Conservation (phyloP, 2,888 invertebrate genomes). For the Thecocarcelia acutangulata region DNA sequence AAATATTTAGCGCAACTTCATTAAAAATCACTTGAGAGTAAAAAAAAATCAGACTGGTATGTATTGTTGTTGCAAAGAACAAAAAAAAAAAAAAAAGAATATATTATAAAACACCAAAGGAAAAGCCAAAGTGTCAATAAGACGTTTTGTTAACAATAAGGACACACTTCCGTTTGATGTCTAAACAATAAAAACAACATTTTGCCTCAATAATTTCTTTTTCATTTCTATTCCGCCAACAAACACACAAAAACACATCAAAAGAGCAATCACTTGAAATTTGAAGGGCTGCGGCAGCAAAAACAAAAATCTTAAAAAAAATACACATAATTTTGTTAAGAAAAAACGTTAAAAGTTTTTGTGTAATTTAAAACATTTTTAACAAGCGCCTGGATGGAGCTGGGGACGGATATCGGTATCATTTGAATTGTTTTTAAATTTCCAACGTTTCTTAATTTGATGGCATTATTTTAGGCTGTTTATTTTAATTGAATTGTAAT, state of each 20-base stretch:
- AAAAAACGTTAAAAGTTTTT: neutral
- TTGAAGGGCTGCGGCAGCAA: slow-evolving; percentile 32
- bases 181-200: slow-evolving; percentile 67
- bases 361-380: slow-evolving; percentile 58
- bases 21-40: slow-evolving; percentile 59
- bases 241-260: slow-evolving; percentile 36
- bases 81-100: neutral
- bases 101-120: slow-evolving; percentile 44
- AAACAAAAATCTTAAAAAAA: slow-evolving; percentile 30
- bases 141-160: slow-evolving; percentile 67
- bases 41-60: slow-evolving; percentile 18
- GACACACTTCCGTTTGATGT: slow-evolving; percentile 71
- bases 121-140: slow-evolving; percentile 69
- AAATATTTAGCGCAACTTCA: slow-evolving; percentile 53
- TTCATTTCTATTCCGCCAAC: neutral
- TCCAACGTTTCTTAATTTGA: slow-evolving; percentile 36
- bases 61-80: slow-evolving; percentile 11
- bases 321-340: slow-evolving; percentile 2
- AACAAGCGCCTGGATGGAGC: too few species aligned
- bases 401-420: slow-evolving; percentile 61
- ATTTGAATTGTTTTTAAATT: slow-evolving; percentile 63
- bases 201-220: slow-evolving; percentile 55
- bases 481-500: slow-evolving; percentile 60
- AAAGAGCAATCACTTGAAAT: slow-evolving; percentile 59
- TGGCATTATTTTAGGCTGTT: slow-evolving; percentile 41